Base-by-base conservation (phyloP, 2,888 invertebrate species). In the Callyntrura sp. region DNA sequence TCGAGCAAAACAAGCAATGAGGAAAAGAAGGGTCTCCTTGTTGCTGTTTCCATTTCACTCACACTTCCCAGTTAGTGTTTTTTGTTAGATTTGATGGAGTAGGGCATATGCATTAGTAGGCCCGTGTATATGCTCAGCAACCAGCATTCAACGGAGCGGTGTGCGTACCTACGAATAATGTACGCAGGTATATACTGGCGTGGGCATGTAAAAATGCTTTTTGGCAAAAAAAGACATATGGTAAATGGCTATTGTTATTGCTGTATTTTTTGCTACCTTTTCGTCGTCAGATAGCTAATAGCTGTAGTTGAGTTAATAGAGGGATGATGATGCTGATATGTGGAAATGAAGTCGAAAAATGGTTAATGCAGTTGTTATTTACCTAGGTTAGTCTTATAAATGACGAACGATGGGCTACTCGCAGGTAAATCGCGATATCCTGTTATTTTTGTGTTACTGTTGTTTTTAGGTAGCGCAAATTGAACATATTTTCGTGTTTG, bases 311-410 rank as follows among this genome's bases (percentile, higher is more conserved):
- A 35, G 68, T 12, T 35, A 35, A 35, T 35, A 70, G n/a, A 35
- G 25, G 8, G 55, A 55, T 51, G 35, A 78, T 78, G 17, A n/a
- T 68, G 3, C n/a, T 23, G 25, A 62, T 62, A 35, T 35, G 35
- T 35, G 3, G 35, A 35, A 4, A 35, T 4, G 17, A 14, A 17
- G 62, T 23, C 11, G 35, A 51, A 28, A 78, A 57, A 28, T 28
- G 78, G 48, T 57, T 85, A 76, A 45, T 60, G 35, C 35, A 62
- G 48, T 85, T 85, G 43, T 6, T 85, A 86, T 86, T 86, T 55
- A n/a, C 86, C 86, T 86, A 86, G 86, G 86, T 86, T 86, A 86
- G 86, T 62, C 68, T 68, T 51, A 48, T 6, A 6, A 35, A 35
- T 35, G 35, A 35, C 35, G 35, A 35, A 35, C 6, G 35, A 35